These are phyloP conservation scores for Cyphomyrus plagiostoma DNA, from an alignment of 2,113 vertebrate species.

Conservation along the genomic window DNA sequence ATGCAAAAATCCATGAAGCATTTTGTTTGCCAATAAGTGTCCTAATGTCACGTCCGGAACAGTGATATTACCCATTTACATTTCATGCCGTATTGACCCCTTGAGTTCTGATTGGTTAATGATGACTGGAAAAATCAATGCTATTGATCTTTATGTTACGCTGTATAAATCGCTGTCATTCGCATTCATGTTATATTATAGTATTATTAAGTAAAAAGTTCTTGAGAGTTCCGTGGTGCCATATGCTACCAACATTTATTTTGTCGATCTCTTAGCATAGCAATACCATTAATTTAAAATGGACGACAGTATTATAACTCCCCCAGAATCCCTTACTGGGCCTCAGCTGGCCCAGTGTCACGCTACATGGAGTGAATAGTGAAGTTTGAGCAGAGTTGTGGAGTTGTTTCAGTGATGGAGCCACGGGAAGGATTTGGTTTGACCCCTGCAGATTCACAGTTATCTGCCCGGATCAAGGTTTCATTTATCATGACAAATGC, in stretches of 20 bases:
- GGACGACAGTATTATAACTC: background rate
- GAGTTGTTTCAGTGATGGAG: background rate
- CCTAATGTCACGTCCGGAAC: background rate
- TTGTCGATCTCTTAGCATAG: background rate
- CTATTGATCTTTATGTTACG: background rate
- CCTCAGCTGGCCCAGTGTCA: background rate
- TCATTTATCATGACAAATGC: constrained; percentile 8
- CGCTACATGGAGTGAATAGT: background rate
- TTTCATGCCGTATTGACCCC: background rate
- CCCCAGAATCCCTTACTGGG: background rate
- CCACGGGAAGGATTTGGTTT: background rate
- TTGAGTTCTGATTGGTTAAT: background rate
- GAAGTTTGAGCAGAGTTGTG: background rate
- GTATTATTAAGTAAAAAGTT: background rate
- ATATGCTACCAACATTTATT: background rate
- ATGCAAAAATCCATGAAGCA: background rate
- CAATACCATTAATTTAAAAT: background rate
- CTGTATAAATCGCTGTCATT: background rate
- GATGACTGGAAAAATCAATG: background rate
- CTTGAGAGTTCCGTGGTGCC: background rate
- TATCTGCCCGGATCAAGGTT: constrained; percentile 4
- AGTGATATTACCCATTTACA: background rate
- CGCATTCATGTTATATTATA: background rate
- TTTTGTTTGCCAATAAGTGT: background rate
- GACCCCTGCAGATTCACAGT: background rate